phyloP scores from a whole-genome alignment of 1,140 invertebrate species.

The Steinernema khuongi region DNA sequence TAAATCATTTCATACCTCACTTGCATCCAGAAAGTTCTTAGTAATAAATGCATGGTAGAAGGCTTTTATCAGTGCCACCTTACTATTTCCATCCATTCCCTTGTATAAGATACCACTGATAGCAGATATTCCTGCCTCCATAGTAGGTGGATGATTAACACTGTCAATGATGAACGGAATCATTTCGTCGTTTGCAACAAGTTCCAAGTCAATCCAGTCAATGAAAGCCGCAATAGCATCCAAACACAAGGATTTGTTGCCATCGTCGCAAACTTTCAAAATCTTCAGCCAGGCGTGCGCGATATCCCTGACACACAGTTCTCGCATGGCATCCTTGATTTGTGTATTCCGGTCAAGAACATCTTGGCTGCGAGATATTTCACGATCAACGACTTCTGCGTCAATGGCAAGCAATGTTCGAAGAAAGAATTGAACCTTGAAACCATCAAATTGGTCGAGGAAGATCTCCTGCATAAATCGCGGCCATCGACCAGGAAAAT shows the following conservation, averaged over 20 bases:
- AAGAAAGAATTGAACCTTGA: constrained; percentile 20
- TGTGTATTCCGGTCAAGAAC: constrained; percentile 31
- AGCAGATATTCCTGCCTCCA: constrained; percentile 21
- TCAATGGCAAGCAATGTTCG: constrained; percentile 38
- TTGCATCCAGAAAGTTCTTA: constrained; percentile 15
- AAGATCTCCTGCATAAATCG: constrained; percentile 34
- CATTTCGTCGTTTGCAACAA: constrained; percentile 35
- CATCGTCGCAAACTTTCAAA: not conserved
- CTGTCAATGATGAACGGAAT: constrained; percentile 26
- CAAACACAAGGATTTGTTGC: constrained; percentile 23
- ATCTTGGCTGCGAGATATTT: constrained; percentile 17
- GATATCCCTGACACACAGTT: constrained; percentile 36
- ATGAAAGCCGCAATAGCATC: constrained; percentile 29
- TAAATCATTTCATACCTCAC: constrained; percentile 23
- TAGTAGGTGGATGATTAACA: constrained; percentile 18
- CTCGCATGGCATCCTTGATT: constrained; percentile 42
- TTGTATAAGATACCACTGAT: constrained; percentile 27
- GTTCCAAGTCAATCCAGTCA: constrained; percentile 40
- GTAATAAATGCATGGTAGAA: not conserved
- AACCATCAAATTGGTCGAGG: not conserved
- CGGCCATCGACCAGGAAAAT: constrained; percentile 37
- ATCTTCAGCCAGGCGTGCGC: constrained; percentile 30
- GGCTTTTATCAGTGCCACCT: constrained; percentile 18
- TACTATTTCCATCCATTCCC: constrained; percentile 31
- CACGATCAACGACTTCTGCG: constrained; percentile 37